Conservation (phyloP, 2,888 invertebrate genomes). For the Coleophora deauratella region DNA sequence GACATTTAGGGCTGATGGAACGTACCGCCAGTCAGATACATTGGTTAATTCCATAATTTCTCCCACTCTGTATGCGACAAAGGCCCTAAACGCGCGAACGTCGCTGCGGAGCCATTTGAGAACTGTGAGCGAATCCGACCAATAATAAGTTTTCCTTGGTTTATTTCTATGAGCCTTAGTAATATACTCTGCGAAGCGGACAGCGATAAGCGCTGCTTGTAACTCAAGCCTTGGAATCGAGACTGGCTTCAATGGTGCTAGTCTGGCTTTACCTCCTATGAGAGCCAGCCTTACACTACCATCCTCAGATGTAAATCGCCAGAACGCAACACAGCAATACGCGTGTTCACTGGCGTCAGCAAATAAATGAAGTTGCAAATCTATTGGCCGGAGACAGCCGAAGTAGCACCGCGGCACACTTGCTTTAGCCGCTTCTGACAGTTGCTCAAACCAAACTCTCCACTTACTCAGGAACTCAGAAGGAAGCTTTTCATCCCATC, state of each 20-base stretch:
- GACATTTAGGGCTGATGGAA: too few species aligned
- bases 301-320: too few species aligned
- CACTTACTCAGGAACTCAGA: background rate
- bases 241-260: slow-evolving; percentile 6
- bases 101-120: slow-evolving; percentile 8
- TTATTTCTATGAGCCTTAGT: slow-evolving; percentile 3
- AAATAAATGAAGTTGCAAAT: background rate
- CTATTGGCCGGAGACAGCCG: background rate
- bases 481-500: background rate
- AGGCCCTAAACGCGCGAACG: slow-evolving; percentile 10
- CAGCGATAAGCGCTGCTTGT: slow-evolving; percentile 7
- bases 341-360: background rate
- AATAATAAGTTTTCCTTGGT: slow-evolving; percentile 1
- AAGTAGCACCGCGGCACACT: background rate
- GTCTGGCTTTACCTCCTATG: slow-evolving; percentile 6
- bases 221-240: slow-evolving; percentile 8
- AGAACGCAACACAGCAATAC: too few species aligned
- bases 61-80: slow-evolving; percentile 6
- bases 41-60: slow-evolving; percentile 2
- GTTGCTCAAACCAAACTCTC: background rate
- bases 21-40: too few species aligned
- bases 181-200: slow-evolving; percentile 2
- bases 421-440: background rate
- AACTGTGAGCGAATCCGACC: slow-evolving; percentile 8
- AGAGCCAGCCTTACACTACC: too few species aligned